Conservation (phyloP, 2,113 vertebrate genomes). For the Eretmochelys imbricata region DNA sequence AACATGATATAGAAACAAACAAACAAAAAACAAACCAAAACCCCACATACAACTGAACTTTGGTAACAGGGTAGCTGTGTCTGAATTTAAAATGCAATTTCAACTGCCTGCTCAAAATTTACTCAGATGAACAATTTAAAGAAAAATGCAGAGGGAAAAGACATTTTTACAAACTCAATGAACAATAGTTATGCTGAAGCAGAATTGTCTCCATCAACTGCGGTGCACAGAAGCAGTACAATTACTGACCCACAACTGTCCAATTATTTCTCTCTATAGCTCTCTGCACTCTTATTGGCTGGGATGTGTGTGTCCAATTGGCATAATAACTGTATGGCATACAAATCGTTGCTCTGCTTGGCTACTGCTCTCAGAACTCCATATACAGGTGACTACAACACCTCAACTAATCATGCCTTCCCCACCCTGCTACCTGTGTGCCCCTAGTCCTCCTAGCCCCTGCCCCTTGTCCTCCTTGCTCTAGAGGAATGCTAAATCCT, state of each 20-base stretch:
- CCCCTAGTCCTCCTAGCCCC: neutral
- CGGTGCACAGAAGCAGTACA: neutral
- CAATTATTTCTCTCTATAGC: neutral
- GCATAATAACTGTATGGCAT: neutral
- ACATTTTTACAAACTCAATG: neutral
- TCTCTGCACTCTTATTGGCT: accelerated
- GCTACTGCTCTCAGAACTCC: neutral
- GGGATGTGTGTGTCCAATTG: neutral
- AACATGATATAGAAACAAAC: accelerated
- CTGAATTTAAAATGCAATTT: accelerated
- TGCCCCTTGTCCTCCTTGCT: neutral
- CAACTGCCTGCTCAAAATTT: neutral
- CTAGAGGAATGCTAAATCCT: neutral
- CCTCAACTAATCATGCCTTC: neutral
- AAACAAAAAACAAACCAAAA: neutral
- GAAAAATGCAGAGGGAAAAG: neutral
- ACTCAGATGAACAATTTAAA: accelerated
- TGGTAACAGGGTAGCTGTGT: accelerated
- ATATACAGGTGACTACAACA: too few species aligned
- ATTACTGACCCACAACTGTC: too few species aligned
- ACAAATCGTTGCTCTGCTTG: too few species aligned
- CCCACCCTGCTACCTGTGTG: neutral
- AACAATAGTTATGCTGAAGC: accelerated
- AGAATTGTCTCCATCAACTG: accelerated
- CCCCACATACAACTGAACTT: neutral